Evolutionary conservation across 2,888 invertebrate genomes (phyloP).

Genomic region (Phaedon cochleariae): DNA sequence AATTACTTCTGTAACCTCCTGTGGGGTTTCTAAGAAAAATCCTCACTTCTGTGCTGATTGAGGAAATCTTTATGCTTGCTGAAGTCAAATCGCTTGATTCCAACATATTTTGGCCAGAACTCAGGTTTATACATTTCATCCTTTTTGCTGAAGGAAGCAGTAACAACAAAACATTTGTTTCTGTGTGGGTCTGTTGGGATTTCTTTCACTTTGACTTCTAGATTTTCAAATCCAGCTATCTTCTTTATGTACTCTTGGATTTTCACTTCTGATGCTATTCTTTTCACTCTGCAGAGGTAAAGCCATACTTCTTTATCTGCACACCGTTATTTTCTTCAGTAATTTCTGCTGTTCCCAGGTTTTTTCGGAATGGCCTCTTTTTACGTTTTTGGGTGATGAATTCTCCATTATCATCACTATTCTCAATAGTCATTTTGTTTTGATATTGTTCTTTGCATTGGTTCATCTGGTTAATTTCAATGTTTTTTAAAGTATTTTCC

Average conservation of each 20-base stretch:
- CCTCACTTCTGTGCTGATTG: constrained; percentile 7
- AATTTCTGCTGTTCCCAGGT: constrained; percentile 4
- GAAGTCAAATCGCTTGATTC: constrained; percentile 16
- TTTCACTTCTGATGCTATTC: constrained; percentile 7
- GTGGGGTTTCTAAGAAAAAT: constrained; percentile 12
- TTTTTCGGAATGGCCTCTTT: not conserved
- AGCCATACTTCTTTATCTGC: constrained; percentile 20
- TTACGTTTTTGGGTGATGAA: not conserved
- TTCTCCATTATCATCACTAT: not conserved
- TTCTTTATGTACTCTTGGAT: constrained; percentile 9
- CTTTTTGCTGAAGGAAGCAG: constrained; percentile 13
- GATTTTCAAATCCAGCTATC: constrained; percentile 8
- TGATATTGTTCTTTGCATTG: not conserved
- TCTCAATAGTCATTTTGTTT: not conserved
- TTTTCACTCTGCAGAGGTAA: constrained; percentile 16
- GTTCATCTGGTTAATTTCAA: not conserved
- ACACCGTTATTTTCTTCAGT: constrained; percentile 4
- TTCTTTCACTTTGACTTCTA: constrained; percentile 17
- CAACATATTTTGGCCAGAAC: constrained; percentile 11
- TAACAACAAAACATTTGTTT: constrained; percentile 20
- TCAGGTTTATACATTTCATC: constrained; percentile 19
- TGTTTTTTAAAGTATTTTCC: not conserved
- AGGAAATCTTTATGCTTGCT: constrained; percentile 15
- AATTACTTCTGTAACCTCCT: constrained; percentile 11
- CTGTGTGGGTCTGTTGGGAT: constrained; percentile 14